Base-by-base conservation (phyloP, 2,797 vertebrate genomes). In the Hippopotamyrus pictus region DNA sequence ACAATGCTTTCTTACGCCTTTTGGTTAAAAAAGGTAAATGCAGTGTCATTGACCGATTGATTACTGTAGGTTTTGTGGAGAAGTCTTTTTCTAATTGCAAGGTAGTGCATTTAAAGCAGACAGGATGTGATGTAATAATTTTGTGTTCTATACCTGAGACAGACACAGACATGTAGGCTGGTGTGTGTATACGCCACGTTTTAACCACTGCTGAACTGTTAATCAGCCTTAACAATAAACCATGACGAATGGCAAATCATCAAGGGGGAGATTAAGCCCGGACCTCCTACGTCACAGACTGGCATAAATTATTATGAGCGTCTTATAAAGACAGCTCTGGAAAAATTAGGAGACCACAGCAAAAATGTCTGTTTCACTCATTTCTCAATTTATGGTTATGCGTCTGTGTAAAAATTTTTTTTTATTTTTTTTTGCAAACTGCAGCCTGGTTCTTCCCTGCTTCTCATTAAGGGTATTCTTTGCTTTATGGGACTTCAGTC, bases 181-280 rank as follows among this genome's bases (percentile, higher is more conserved):
- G 76, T 46, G 41, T 46, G 41, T n/a, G 41, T 82, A 46, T n/a
- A 82, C 19, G 41, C 14, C 37, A n/a, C 17, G 14, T 19, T 82
- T 79, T 46, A 33, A 19, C 76, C 22, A 9, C 19, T 46, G 76
- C 76, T n/a, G 76, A 79, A 46, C 41, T 46, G 76, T 44, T 82
- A 82, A 82, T 82, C 76, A 82, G 65, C 29, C 65, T 37, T 73
- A 17, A 73, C 65, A 73, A 73, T 73, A 73, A 73, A 82, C 76
- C 76, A 82, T 82, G 41, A 79, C 48, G 82, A 79, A 44, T 79
- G 6, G 37, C 73, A 44, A 79, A 79, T 79, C 33, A 79, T 37
- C 73, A 85, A 65, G 41, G 5, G 46, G 50, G 88, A 93, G 93
- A 95, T 92, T 91, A 93, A 93, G 91, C 92, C 89, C 19, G 37